Percentiles rank a stretch among this genome's conserved stretches.
These are phyloP conservation scores for Salarias fasciatus DNA, from an alignment of 2,797 vertebrate species.

Conservation along the genomic window DNA sequence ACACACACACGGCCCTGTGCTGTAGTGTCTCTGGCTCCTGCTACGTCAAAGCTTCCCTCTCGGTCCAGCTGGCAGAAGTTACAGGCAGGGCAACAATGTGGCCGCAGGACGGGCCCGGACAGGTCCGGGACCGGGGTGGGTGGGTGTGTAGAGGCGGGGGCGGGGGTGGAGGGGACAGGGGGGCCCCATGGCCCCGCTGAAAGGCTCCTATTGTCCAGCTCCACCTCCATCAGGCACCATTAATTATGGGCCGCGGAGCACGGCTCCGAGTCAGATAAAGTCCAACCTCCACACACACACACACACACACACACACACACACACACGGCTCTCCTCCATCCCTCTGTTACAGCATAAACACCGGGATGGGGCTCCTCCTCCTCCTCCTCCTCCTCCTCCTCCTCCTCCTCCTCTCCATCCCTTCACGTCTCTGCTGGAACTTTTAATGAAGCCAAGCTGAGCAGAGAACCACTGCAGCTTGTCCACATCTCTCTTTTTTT, in stretches of 20 bases:
- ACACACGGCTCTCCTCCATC: slow-evolving; percentile 10
- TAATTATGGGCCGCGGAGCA: slow-evolving; percentile 94
- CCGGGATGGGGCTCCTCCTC: slow-evolving; percentile 47
- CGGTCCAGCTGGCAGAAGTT: slow-evolving; percentile 94
- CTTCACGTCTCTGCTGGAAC: slow-evolving; percentile 36
- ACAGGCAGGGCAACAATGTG: slow-evolving; percentile 90
- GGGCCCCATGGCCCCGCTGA: slow-evolving; percentile 82
- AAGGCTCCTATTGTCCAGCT: slow-evolving; percentile 93
- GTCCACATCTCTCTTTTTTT: slow-evolving; percentile 17
- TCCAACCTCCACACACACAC: slow-evolving; percentile 31
- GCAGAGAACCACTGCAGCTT: slow-evolving; percentile 44
- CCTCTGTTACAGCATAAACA: slow-evolving; percentile 60
- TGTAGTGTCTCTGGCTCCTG: slow-evolving; percentile 78
- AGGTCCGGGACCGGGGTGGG: slow-evolving; percentile 38
- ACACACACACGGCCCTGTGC: slow-evolving; percentile 31
- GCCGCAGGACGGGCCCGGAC: slow-evolving; percentile 82
- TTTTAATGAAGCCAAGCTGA: slow-evolving; percentile 69
- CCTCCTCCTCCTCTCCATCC: background rate
- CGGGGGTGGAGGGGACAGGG: too few relatives aligned
- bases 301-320: slow-evolving; percentile 16
- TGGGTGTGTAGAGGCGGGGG: too few relatives aligned
- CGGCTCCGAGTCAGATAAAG: slow-evolving; percentile 74
- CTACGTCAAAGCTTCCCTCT: slow-evolving; percentile 86
- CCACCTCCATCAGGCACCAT: slow-evolving; percentile 91
- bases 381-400: slow-evolving; percentile 19